A percentile compares a stretch with the other conserved stretches of the same genome.
phyloP scores from a whole-genome alignment of 2,888 invertebrate genomes.

The Schizotus pectinicornis region DNA sequence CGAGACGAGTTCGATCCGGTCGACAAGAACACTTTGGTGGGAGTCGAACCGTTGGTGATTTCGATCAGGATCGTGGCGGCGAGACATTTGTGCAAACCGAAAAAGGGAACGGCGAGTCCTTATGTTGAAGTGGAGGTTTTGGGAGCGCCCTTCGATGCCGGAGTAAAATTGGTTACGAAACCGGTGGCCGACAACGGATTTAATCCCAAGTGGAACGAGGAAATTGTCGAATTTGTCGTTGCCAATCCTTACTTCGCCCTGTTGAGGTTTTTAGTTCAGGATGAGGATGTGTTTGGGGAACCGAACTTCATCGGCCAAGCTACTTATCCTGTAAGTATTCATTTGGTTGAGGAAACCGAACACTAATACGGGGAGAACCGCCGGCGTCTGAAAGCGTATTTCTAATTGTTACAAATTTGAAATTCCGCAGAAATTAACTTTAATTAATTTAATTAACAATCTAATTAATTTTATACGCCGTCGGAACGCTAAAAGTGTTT shows the following conservation, averaged over 20 bases:
- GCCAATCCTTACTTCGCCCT: conserved; percentile 83
- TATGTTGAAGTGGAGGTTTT: conserved; percentile 90
- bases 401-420: no score
- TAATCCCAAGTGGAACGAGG: conserved; percentile 91
- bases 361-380: no score
- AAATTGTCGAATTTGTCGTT: conserved; percentile 79
- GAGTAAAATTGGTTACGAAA: conserved; percentile 84
- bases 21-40: conserved; percentile 67
- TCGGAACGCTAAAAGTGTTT: no score
- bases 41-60: conserved; percentile 68
- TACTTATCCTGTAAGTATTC: conserved; percentile 77
- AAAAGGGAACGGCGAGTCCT: conserved; percentile 86
- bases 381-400: no score
- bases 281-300: conserved; percentile 97
- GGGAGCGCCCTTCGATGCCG: conserved; percentile 86
- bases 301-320: conserved; percentile 97
- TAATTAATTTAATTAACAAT: no score
- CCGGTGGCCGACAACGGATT: conserved; percentile 93
- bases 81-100: conserved; percentile 83
- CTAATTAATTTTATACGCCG: no score
- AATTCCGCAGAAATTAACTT: no score
- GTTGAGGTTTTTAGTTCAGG: conserved; percentile 86
- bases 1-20: conserved; percentile 80
- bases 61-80: conserved; percentile 85
- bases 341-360: neutral